A percentile compares a stretch with the other conserved stretches of the same genome.
phyloP scores from a whole-genome alignment of 2,113 vertebrate species.

The Mesitornis unicolor region DNA sequence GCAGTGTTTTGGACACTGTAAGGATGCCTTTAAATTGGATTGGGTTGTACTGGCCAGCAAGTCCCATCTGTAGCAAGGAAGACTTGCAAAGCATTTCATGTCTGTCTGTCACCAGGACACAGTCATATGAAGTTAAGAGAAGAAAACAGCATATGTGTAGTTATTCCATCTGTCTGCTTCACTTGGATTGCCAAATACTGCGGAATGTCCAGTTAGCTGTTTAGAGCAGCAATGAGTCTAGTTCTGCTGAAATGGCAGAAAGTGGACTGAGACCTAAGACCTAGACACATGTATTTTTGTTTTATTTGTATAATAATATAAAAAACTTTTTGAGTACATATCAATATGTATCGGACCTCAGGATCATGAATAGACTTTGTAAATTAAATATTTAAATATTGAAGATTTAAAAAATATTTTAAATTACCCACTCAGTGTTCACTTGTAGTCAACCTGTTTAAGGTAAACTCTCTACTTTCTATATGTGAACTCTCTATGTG shows the following conservation, averaged over 20 bases:
- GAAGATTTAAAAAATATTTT: not conserved
- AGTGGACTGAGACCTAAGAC: not conserved
- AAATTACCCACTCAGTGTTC: not conserved
- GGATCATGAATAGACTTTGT: not conserved
- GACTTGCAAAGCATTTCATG: not conserved
- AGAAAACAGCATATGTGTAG: not conserved
- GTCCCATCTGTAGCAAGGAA: not conserved
- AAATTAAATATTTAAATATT: not conserved
- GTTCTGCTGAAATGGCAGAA: not conserved
- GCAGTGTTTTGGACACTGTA: not conserved
- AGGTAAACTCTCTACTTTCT: not conserved
- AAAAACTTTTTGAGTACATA: not conserved
- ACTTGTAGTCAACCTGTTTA: not conserved
- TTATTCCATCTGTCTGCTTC: not conserved
- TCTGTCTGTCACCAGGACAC: not conserved
- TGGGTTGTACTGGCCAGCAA: not conserved
- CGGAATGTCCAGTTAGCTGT: not conserved
- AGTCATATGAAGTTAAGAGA: not conserved
- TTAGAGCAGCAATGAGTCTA: not conserved
- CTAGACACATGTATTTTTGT: not conserved
- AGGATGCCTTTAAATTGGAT: not conserved
- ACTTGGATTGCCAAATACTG: not conserved
- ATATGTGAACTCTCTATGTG: rapidly evolving
- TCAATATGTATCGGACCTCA: not conserved
- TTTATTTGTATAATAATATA: not conserved